Evolutionary conservation across 1,140 invertebrate species (phyloP).

Genomic region (Anastrepha ludens): DNA sequence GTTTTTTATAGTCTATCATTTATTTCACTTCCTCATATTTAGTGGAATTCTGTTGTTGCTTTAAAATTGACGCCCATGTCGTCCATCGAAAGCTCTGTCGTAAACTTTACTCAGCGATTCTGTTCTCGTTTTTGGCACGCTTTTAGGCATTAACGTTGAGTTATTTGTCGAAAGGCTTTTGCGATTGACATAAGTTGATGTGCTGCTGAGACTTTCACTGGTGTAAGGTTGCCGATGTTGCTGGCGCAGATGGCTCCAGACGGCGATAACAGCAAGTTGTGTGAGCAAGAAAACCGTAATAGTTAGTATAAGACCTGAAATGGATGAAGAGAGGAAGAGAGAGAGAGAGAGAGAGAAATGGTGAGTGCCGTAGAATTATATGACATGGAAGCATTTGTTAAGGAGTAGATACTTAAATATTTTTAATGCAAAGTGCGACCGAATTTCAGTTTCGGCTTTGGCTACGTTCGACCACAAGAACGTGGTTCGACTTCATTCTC

Average conservation of each 20-base stretch:
- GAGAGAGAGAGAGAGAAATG: no score
- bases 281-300: not conserved
- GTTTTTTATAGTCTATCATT: not conserved
- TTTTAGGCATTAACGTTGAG: not conserved
- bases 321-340: no score
- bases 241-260: not conserved
- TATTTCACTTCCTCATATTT: not conserved
- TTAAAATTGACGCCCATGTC: slow-evolving; percentile 15
- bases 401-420: no score
- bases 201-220: not conserved
- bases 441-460: no score
- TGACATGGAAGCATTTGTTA: no score
- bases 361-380: no score
- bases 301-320: not conserved
- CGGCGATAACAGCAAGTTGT: not conserved
- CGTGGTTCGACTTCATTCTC: no score
- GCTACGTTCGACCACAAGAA: no score
- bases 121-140: not conserved
- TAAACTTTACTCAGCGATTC: slow-evolving; percentile 17
- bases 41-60: not conserved
- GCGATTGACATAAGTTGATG: not conserved
- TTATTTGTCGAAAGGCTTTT: not conserved
- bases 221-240: not conserved
- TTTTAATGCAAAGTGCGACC: no score
- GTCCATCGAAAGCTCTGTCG: not conserved